phyloP scores from a whole-genome alignment of 2,888 invertebrate genomes.

The Pachymerium ferrugineum region DNA sequence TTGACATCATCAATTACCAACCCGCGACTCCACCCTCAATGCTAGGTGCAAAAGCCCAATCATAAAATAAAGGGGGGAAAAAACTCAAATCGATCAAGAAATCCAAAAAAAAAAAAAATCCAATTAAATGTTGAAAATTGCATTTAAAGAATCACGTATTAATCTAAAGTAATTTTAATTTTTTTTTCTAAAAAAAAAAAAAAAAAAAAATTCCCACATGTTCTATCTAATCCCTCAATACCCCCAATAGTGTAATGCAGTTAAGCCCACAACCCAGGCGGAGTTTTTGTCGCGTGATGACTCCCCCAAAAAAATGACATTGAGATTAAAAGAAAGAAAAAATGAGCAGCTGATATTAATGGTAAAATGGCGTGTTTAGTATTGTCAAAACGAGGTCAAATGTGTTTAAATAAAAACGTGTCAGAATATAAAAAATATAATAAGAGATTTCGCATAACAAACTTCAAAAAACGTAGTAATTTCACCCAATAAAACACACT shows the following conservation, averaged over 20 bases:
- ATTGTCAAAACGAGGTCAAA: not conserved
- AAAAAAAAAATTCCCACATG: not conserved
- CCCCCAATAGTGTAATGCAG: not conserved
- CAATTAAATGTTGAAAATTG: too few species aligned
- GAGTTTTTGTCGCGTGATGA: not conserved
- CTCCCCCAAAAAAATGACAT: not conserved
- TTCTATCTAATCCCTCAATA: not conserved
- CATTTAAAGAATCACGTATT: too few species aligned
- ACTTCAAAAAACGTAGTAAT: too few species aligned
- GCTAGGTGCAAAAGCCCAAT: too few species aligned
- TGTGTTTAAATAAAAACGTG: not conserved
- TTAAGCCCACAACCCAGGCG: not conserved
- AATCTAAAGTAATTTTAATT: too few species aligned
- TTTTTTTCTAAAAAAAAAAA: too few species aligned
- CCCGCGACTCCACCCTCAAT: conserved; percentile 11
- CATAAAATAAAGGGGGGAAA: too few species aligned
- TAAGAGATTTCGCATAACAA: too few species aligned
- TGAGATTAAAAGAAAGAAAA: not conserved
- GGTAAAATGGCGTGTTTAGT: not conserved
- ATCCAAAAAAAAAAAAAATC: not conserved
- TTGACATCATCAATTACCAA: conserved; percentile 3
- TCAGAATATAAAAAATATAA: not conserved
- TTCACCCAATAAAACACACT: too few species aligned
- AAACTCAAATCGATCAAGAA: not conserved
- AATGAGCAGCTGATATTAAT: not conserved